A percentile compares a stretch with the other conserved stretches of the same genome.
Conservation (phyloP, 2,888 invertebrate genomes). For the Agrilus cyanescens region DNA sequence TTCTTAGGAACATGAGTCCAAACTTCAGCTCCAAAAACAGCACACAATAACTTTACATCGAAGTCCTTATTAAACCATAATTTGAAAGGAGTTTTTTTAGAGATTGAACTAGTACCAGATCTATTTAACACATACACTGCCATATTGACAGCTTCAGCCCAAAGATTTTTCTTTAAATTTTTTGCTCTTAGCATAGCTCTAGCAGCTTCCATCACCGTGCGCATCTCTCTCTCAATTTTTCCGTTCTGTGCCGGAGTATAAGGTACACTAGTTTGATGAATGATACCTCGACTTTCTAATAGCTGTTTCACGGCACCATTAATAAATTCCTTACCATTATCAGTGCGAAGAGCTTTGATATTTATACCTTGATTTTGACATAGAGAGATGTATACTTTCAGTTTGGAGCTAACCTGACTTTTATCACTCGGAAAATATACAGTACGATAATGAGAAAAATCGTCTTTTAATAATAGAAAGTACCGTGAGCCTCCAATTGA, state of each 20-base stretch:
- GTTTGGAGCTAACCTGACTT: constrained; percentile 11
- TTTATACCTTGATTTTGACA: constrained; percentile 20
- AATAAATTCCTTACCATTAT: constrained; percentile 19
- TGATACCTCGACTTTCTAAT: constrained; percentile 17
- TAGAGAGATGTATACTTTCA: constrained; percentile 15
- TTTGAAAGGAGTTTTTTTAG: too few relatives aligned
- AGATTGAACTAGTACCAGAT: too few relatives aligned
- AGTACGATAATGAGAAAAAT: constrained; percentile 12
- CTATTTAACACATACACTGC: too few relatives aligned
- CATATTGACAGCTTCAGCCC: constrained; percentile 26
- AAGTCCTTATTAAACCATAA: too few relatives aligned
- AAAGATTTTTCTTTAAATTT: constrained; percentile 16
- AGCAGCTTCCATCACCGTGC: constrained; percentile 25
- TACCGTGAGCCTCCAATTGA: too few relatives aligned
- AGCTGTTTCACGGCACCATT: constrained; percentile 1
- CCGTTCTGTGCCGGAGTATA: constrained; percentile 31
- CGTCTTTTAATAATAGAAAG: constrained; percentile 13
- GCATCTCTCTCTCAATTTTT: constrained; percentile 25
- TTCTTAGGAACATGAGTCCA: constrained; percentile 24
- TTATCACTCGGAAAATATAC: constrained; percentile 17
- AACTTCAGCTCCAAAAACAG: too few relatives aligned
- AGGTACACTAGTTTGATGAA: constrained; percentile 20
- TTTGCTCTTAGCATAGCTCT: constrained; percentile 20
- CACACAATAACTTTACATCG: too few relatives aligned
- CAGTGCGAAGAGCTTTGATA: constrained; percentile 18